phyloP scores from a whole-genome alignment of 2,888 invertebrate species.

The Gerris lacustris region DNA sequence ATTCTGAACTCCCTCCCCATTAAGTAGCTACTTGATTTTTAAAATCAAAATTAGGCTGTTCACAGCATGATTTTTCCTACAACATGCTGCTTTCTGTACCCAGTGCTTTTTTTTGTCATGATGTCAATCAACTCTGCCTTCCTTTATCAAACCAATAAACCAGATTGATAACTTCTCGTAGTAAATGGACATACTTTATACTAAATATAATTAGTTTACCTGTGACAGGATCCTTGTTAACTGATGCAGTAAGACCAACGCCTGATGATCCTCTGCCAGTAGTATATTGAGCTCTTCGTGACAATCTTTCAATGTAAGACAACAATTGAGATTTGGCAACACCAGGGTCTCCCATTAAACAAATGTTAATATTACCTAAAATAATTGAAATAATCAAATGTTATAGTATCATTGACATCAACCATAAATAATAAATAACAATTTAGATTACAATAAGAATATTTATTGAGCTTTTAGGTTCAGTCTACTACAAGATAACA shows the following conservation, averaged over 20 bases:
- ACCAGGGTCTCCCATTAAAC: conserved; percentile 99
- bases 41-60: too few relatives aligned
- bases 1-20: too few relatives aligned
- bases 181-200: too few relatives aligned
- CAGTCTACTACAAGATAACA: too few relatives aligned
- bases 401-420: not conserved
- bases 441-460: not conserved
- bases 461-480: too few relatives aligned
- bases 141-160: too few relatives aligned
- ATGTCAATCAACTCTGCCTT: too few relatives aligned
- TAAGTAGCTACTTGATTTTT: too few relatives aligned
- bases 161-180: too few relatives aligned
- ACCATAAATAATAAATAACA: conserved; percentile 5
- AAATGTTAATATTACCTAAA: conserved; percentile 86
- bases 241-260: conserved; percentile 97
- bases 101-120: too few relatives aligned
- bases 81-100: too few relatives aligned
- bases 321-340: conserved; percentile 97
- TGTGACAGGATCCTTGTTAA: conserved; percentile 76
- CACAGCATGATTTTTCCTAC: too few relatives aligned
- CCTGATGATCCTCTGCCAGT: conserved; percentile 78
- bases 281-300: conserved; percentile 58
- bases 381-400: conserved; percentile 8
- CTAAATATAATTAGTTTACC: not conserved
- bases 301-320: conserved; percentile 84